These are phyloP conservation scores for Eunapius fragilis DNA, from an alignment of 37 sponge, comb jelly and placozoan species.

Conservation along the genomic window DNA sequence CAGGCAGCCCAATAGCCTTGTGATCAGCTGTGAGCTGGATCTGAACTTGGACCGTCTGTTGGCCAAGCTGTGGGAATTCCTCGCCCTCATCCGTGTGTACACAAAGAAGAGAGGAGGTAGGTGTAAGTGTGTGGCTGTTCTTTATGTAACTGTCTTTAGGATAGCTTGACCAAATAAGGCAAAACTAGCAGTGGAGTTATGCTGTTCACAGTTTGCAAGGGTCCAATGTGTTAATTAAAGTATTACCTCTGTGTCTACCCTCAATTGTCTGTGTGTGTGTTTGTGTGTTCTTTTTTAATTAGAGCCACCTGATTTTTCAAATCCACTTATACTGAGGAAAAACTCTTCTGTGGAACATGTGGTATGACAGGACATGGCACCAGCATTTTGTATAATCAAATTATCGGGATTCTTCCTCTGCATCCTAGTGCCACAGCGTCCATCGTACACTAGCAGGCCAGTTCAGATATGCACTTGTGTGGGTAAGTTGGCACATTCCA, in stretches of 20 bases:
- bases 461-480: constrained; percentile 96
- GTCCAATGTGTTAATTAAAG: not conserved
- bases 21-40: constrained; percentile 92
- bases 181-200: too few species aligned
- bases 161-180: too few species aligned
- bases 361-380: constrained; percentile 37
- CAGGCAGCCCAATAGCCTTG: constrained; percentile 81
- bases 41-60: constrained; percentile 93
- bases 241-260: not conserved
- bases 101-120: constrained; percentile 97
- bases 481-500: constrained; percentile 78
- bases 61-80: constrained; percentile 88
- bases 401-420: not conserved
- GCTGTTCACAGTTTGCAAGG: too few species aligned
- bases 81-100: constrained; percentile 90
- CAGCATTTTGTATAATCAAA: not conserved
- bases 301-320: constrained; percentile 92
- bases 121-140: too few species aligned
- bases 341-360: constrained; percentile 97
- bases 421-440: constrained; percentile 85
- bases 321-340: constrained; percentile 88
- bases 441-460: constrained; percentile 88
- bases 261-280: too few species aligned
- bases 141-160: too few species aligned
- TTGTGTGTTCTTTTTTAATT: not conserved